A percentile compares a stretch with the other conserved stretches of the same genome.
phyloP scores from a whole-genome alignment of 2,888 invertebrate genomes.

The Lathronympha strigana region DNA sequence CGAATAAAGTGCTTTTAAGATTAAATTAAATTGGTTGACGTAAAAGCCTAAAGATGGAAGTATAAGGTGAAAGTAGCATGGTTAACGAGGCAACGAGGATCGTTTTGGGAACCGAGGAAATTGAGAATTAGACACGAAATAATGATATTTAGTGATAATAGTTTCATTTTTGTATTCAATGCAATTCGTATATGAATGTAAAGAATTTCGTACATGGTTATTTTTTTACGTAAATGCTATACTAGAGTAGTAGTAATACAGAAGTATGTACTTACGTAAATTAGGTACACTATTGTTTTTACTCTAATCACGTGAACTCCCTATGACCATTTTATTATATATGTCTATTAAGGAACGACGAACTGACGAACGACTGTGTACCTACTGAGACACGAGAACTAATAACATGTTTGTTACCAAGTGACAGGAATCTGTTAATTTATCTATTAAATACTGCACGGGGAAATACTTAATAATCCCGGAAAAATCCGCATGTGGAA shows the following conservation, averaged over 20 bases:
- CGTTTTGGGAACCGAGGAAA: slow-evolving; percentile 1
- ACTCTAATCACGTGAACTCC: no score
- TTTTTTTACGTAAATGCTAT: no score
- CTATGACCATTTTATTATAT: background rate
- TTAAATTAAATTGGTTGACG: slow-evolving; percentile 26
- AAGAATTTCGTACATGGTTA: no score
- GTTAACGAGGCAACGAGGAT: slow-evolving; percentile 5
- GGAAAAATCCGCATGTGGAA: slow-evolving; percentile 3
- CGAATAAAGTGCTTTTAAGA: slow-evolving; percentile 27
- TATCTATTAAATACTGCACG: background rate
- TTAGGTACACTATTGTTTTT: no score
- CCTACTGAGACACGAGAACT: no score
- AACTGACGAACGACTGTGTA: no score
- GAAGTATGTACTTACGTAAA: no score
- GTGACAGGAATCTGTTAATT: background rate
- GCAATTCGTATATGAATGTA: no score
- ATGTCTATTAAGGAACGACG: no score
- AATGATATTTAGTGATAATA: no score
- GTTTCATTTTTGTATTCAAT: no score
- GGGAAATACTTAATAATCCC: background rate
- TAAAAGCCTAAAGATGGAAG: slow-evolving; percentile 22
- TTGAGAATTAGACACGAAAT: slow-evolving; percentile 1
- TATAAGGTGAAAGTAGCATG: slow-evolving; percentile 34
- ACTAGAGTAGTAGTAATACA: no score
- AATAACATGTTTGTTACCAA: background rate